Evolutionary conservation across 1,140 invertebrate species (phyloP).

Genomic region (Drosophila tsacasi): DNA sequence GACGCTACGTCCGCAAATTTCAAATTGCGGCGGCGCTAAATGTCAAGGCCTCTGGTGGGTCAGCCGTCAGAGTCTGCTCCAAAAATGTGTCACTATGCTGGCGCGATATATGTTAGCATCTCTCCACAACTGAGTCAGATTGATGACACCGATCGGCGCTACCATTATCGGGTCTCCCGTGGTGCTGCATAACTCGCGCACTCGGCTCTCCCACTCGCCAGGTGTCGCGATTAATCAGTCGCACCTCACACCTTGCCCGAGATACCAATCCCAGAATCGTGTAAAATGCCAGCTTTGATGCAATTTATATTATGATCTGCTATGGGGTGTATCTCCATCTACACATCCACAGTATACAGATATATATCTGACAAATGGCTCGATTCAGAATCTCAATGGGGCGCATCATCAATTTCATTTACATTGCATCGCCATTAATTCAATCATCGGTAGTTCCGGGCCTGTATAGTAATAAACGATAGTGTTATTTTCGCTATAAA

Average conservation of each 20-base stretch:
- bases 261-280: conserved; percentile 74
- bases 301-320: conserved; percentile 45
- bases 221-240: conserved; percentile 73
- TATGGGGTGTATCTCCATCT: conserved; percentile 28
- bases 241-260: conserved; percentile 19
- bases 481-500: conserved; percentile 27
- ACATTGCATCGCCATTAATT: conserved; percentile 43
- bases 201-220: conserved; percentile 59
- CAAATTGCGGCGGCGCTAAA: conserved; percentile 53
- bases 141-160: conserved; percentile 58
- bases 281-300: conserved; percentile 75
- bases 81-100: conserved; percentile 63
- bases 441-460: conserved; percentile 44
- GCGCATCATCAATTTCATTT: conserved; percentile 45
- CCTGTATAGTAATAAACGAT: conserved; percentile 20
- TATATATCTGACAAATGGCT: conserved; percentile 47
- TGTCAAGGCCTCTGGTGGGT: conserved; percentile 61
- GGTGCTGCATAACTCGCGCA: conserved; percentile 27
- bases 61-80: not conserved
- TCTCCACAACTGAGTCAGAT: conserved; percentile 30
- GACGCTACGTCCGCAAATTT: conserved; percentile 57
- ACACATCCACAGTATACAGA: not conserved
- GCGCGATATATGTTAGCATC: not conserved
- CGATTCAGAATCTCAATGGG: conserved; percentile 43
- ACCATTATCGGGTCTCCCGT: conserved; percentile 51